Percentiles rank a stretch among this genome's conserved stretches.
Conservation (phyloP, 1,140 invertebrate species). For the Cryptotermes secundus region DNA sequence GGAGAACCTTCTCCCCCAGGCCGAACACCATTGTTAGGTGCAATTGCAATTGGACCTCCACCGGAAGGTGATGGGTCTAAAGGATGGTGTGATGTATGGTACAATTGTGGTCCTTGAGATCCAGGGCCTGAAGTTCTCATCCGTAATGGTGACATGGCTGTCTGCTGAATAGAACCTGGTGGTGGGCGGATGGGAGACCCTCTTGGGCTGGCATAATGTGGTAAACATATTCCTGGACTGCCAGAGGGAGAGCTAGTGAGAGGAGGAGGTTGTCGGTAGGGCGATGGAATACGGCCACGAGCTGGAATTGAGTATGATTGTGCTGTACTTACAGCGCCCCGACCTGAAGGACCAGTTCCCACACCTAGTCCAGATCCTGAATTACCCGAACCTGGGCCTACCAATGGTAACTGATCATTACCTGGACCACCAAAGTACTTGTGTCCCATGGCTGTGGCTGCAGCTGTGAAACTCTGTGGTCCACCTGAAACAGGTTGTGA, state of each 20-base stretch:
- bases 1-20: conserved; percentile 27
- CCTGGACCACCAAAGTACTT: conserved; percentile 48
- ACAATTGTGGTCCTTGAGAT: conserved; percentile 45
- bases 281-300: conserved; percentile 49
- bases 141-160: conserved; percentile 45
- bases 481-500: conserved; percentile 50
- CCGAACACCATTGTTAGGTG: conserved; percentile 35
- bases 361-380: not conserved
- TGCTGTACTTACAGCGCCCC: not conserved
- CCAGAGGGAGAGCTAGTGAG: conserved; percentile 2
- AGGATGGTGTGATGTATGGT: conserved; percentile 53
- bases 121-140: conserved; percentile 44
- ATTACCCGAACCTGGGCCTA: conserved; percentile 1
- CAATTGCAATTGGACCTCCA: conserved; percentile 53
- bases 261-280: conserved; percentile 49
- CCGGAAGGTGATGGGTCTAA: conserved; percentile 58
- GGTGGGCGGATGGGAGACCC: conserved; percentile 5
- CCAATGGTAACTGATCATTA: not conserved
- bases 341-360: not conserved
- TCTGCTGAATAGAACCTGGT: not conserved
- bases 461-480: conserved; percentile 50
- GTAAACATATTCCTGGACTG: not conserved
- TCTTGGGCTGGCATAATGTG: conserved; percentile 24
- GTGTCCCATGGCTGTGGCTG: conserved; percentile 51
- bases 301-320: conserved; percentile 43